Evolutionary conservation across 2,113 vertebrate species (phyloP).

Genomic region (Pluvianellus socialis): DNA sequence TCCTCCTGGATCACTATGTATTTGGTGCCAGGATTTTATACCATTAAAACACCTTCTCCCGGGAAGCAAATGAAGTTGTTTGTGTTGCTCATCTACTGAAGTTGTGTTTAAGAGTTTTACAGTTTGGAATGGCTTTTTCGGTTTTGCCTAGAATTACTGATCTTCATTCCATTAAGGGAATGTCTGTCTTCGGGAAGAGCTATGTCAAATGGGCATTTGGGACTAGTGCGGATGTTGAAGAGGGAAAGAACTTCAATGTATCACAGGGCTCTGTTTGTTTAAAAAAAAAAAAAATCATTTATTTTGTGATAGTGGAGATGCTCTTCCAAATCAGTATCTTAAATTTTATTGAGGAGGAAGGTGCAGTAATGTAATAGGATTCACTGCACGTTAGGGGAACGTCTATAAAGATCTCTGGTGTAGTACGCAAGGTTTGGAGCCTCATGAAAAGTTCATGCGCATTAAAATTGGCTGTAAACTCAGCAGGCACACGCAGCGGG

Average conservation of each 20-base stretch:
- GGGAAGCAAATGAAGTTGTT: background rate
- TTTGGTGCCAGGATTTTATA: background rate
- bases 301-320: background rate
- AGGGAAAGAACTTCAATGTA: background rate
- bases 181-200: background rate
- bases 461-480: constrained; percentile 1
- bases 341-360: background rate
- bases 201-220: background rate
- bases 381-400: background rate
- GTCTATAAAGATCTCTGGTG: background rate
- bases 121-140: background rate
- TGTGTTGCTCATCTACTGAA: background rate
- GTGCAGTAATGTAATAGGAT: background rate
- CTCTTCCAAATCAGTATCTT: background rate
- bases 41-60: background rate
- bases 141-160: background rate
- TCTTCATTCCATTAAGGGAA: background rate
- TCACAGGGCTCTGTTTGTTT: no score
- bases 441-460: background rate
- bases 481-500: background rate
- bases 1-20: background rate
- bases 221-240: background rate
- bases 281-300: no score
- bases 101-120: background rate
- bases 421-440: background rate